phyloP scores from a whole-genome alignment of 2,113 vertebrate genomes.

The Bubo bubo region DNA sequence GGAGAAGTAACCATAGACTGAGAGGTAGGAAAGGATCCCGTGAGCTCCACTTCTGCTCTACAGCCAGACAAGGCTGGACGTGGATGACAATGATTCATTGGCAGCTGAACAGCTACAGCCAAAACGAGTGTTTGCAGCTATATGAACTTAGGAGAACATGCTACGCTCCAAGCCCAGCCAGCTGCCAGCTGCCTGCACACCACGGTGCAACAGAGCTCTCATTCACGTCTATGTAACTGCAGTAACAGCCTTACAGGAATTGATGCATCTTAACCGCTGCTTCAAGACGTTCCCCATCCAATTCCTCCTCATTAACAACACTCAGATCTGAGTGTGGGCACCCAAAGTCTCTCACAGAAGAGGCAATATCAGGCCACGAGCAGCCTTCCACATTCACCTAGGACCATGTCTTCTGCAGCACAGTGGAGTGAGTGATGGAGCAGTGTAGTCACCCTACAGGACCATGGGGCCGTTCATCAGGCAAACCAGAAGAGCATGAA shows the following conservation, averaged over 20 bases:
- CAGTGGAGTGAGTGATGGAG: background rate
- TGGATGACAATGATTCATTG: background rate
- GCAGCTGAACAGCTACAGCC: slow-evolving; percentile 12
- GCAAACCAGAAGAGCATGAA: background rate
- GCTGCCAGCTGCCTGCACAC: background rate
- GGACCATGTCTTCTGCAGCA: background rate
- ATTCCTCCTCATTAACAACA: background rate
- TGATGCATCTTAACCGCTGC: background rate
- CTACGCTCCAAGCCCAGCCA: background rate
- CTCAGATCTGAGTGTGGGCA: background rate
- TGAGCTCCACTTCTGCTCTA: background rate
- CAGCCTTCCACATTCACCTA: background rate
- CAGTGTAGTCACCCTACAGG: background rate
- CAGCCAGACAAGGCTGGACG: background rate
- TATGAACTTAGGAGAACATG: background rate
- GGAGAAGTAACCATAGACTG: background rate
- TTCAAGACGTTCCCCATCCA: background rate
- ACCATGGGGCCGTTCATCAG: background rate
- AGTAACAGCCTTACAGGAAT: background rate
- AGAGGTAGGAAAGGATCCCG: background rate
- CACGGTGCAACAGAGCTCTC: background rate
- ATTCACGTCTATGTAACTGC: background rate
- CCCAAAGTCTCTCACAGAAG: background rate
- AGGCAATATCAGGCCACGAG: background rate
- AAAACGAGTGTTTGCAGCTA: background rate